A percentile compares a stretch with the other conserved stretches of the same genome.
Conservation (phyloP, 2,113 vertebrate genomes). For the Chaetodon auriga region DNA sequence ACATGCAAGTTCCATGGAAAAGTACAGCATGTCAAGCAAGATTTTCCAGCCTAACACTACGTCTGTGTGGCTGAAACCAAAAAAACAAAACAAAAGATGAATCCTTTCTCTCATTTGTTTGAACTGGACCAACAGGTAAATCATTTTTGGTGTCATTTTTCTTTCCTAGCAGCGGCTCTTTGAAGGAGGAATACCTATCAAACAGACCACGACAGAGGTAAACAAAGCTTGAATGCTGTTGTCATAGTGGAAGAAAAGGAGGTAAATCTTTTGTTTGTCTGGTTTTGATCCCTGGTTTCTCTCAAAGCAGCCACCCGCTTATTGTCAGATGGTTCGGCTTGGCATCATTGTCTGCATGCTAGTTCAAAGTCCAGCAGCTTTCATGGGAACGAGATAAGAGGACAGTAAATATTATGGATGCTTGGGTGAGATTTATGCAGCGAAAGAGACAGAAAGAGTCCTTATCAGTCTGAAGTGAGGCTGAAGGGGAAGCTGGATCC, state of each 20-base stretch:
- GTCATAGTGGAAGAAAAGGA: constrained; percentile 13
- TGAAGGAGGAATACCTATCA: background rate
- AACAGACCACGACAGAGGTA: background rate
- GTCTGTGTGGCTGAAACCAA: background rate
- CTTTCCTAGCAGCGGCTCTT: background rate
- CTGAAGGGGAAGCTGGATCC: background rate
- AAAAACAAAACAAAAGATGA: background rate
- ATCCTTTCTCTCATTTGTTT: background rate
- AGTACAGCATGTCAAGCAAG: background rate
- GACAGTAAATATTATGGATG: constrained; percentile 57
- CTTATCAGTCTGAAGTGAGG: background rate
- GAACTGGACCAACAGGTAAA: constrained; percentile 33
- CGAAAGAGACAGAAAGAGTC: background rate
- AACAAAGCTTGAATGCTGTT: constrained; percentile 20
- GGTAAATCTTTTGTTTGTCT: constrained; percentile 20
- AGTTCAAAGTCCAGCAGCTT: constrained; percentile 27
- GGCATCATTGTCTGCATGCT: constrained; percentile 23
- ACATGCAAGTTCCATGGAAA: background rate
- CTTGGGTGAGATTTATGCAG: constrained; percentile 23
- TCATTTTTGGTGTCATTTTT: constrained; percentile 9
- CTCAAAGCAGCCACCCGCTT: constrained; percentile 10
- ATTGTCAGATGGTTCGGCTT: constrained; percentile 19
- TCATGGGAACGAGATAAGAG: constrained; percentile 18
- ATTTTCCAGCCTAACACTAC: background rate
- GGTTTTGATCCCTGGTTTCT: constrained; percentile 1